These are phyloP conservation scores for Podarcis cretensis DNA, from an alignment of 2,113 vertebrate species.

Conservation along the genomic window DNA sequence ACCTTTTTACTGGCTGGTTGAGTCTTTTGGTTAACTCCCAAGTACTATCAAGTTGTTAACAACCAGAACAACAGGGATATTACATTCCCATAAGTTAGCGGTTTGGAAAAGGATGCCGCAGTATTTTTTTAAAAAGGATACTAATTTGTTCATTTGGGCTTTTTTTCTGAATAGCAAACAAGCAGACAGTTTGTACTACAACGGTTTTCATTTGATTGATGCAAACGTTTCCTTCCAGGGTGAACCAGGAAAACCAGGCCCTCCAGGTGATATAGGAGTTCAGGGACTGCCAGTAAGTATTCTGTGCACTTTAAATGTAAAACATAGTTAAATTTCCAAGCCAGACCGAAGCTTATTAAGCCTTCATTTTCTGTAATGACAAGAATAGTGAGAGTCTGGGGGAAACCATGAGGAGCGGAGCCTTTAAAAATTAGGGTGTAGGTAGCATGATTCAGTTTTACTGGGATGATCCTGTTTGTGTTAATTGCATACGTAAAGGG, in stretches of 20 bases:
- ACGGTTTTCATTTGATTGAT: constrained; percentile 30
- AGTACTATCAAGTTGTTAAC: too few species aligned
- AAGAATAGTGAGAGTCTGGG: background rate
- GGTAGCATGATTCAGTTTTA: background rate
- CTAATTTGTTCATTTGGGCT: background rate
- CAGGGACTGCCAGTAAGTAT: constrained; percentile 93
- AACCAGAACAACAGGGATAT: too few species aligned
- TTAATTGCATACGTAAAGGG: background rate
- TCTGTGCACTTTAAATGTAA: constrained; percentile 17
- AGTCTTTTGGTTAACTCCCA: too few species aligned
- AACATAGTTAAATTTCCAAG: background rate
- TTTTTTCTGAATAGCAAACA: background rate
- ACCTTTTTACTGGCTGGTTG: too few species aligned
- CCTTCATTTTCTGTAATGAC: background rate
- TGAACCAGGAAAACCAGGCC: constrained; percentile 86
- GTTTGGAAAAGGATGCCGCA: background rate
- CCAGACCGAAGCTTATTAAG: background rate
- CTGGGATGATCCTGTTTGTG: background rate
- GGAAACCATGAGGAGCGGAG: background rate
- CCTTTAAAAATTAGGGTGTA: background rate
- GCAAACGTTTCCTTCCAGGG: constrained; percentile 79
- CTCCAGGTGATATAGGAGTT: constrained; percentile 89
- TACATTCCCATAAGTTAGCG: too few species aligned
- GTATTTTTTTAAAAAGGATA: background rate
- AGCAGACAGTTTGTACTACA: background rate